phyloP scores from a whole-genome alignment of 53 echinoderm and acorn worm species.

The Echinarachnius parma region DNA sequence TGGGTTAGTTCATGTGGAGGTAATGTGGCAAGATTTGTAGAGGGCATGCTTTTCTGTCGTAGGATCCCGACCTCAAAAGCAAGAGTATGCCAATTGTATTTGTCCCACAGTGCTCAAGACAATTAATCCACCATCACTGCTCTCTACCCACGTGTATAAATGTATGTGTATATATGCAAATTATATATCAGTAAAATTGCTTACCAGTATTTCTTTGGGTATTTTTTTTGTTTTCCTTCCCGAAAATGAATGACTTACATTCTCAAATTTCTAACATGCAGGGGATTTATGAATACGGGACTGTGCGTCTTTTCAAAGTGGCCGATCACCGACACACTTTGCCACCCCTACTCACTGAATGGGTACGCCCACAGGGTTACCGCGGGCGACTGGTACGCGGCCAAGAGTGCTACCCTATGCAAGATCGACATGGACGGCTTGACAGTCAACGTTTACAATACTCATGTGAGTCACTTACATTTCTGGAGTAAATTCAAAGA shows the following conservation, averaged over 20 bases:
- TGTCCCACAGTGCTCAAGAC: too few relatives aligned
- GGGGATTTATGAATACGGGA: slow-evolving; percentile 80
- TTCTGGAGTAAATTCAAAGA: background rate
- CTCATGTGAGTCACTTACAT: slow-evolving; percentile 70
- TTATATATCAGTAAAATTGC: too few relatives aligned
- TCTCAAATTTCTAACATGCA: slow-evolving; percentile 19
- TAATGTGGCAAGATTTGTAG: too few relatives aligned
- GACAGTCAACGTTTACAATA: slow-evolving; percentile 78
- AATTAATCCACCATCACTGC: too few relatives aligned
- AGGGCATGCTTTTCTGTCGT: too few relatives aligned
- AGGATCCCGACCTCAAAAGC: too few relatives aligned
- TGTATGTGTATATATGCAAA: too few relatives aligned
- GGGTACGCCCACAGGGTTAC: slow-evolving; percentile 67
- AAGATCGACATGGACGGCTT: slow-evolving; percentile 65
- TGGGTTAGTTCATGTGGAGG: too few relatives aligned
- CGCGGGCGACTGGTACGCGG: slow-evolving; percentile 85
- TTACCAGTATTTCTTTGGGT: too few relatives aligned
- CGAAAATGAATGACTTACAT: background rate
- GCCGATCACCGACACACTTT: slow-evolving; percentile 75
- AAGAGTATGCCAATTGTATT: too few relatives aligned
- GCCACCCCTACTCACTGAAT: slow-evolving; percentile 67
- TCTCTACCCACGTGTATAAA: too few relatives aligned
- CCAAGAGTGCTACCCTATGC: slow-evolving; percentile 81
- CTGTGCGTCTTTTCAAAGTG: slow-evolving; percentile 84
- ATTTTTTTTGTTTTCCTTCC: too few relatives aligned